These are phyloP conservation scores for Escarpia spicata DNA, from an alignment of 2,888 invertebrate species.

Conservation along the genomic window DNA sequence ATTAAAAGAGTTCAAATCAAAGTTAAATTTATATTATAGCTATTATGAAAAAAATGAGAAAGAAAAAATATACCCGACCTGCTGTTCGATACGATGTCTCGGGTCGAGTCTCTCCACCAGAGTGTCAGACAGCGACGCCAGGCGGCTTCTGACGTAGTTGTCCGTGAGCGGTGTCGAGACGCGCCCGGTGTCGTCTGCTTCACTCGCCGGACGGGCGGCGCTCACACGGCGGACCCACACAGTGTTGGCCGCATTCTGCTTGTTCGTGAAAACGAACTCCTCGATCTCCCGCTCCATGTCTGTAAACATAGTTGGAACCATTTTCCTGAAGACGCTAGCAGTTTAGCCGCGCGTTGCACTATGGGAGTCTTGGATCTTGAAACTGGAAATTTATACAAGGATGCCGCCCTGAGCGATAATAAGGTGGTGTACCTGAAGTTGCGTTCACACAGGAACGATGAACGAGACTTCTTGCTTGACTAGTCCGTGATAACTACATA, in stretches of 20 bases:
- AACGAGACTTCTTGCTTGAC: too few relatives aligned
- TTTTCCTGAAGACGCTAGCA: background rate
- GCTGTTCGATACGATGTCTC: background rate
- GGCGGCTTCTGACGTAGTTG: background rate
- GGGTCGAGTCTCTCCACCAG: conserved; percentile 16
- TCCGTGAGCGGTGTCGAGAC: background rate
- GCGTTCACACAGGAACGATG: too few relatives aligned
- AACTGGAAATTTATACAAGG: background rate
- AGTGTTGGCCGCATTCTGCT: background rate
- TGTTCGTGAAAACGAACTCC: background rate
- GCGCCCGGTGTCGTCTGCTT: background rate
- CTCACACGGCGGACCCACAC: background rate
- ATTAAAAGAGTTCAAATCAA: too few relatives aligned
- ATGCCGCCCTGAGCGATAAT: background rate
- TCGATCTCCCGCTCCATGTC: background rate
- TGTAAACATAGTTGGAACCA: background rate
- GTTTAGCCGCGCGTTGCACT: background rate
- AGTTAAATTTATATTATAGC: too few relatives aligned
- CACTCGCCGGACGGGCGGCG: background rate
- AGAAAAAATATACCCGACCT: background rate
- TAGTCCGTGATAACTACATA: too few relatives aligned
- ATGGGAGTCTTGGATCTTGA: background rate
- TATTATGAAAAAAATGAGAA: too few relatives aligned
- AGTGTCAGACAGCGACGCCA: background rate
- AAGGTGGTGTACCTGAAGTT: too few relatives aligned